phyloP scores from a whole-genome alignment of 2,113 vertebrate species.

The Vicugna pacos region DNA sequence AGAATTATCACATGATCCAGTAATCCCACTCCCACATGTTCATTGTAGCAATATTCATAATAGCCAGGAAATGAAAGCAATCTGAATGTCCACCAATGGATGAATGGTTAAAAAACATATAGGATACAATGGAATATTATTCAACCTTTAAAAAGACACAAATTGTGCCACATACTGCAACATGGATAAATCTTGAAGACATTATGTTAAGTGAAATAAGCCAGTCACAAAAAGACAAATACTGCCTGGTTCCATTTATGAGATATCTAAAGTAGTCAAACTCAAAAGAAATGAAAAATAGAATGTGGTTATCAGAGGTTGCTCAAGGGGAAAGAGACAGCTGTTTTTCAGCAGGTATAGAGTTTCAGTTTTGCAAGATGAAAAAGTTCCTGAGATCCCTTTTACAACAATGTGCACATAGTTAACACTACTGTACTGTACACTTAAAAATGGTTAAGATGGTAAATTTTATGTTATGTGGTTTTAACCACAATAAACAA shows the following conservation, averaged over 20 bases:
- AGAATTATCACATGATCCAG: background rate
- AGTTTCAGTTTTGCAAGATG: background rate
- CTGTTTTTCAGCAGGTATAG: background rate
- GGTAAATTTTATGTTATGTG: background rate
- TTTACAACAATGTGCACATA: background rate
- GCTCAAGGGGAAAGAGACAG: background rate
- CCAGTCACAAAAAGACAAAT: background rate
- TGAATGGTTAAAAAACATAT: background rate
- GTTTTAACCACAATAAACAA: background rate
- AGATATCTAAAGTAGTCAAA: background rate
- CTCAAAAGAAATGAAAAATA: background rate
- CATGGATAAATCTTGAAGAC: background rate
- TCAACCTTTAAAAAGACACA: background rate
- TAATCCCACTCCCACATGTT: background rate
- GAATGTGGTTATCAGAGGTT: background rate
- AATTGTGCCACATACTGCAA: background rate
- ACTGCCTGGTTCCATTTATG: background rate
- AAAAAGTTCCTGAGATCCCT: background rate
- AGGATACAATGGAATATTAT: background rate
- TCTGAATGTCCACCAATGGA: background rate
- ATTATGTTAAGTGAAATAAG: background rate
- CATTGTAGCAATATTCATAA: background rate
- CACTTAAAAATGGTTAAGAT: background rate
- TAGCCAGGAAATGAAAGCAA: background rate
- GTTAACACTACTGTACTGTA: background rate